Percentiles rank a stretch among this genome's conserved stretches.
phyloP scores from a whole-genome alignment of 64 coral and sea anemone genomes.

The Porites australiensis region DNA sequence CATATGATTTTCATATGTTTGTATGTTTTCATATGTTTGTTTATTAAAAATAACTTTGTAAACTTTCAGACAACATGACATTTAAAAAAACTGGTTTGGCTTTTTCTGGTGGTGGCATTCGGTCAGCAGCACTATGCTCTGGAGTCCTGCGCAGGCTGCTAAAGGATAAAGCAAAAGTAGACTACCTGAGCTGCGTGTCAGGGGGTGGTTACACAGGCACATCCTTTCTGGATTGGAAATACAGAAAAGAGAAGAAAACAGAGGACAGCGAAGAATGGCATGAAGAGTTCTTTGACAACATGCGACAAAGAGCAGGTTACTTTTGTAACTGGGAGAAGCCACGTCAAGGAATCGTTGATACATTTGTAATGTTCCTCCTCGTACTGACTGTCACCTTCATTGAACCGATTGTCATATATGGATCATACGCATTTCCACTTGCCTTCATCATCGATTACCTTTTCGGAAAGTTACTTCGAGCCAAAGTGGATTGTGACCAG shows the following conservation, averaged over 20 bases:
- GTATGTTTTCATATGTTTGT: too few relatives aligned
- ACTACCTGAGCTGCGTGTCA: too few relatives aligned
- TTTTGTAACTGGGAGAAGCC: background rate
- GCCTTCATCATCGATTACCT: constrained; percentile 14
- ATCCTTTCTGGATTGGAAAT: constrained; percentile 16
- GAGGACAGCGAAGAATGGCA: background rate
- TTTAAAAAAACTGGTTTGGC: too few relatives aligned
- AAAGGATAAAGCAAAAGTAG: too few relatives aligned
- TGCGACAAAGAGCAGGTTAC: background rate
- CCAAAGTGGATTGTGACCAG: background rate
- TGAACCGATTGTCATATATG: constrained; percentile 5
- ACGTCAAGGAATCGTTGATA: background rate
- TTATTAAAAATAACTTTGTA: too few relatives aligned
- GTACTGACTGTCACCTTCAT: background rate
- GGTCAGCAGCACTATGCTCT: too few relatives aligned
- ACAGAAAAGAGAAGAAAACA: background rate
- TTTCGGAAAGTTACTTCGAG: constrained; percentile 1
- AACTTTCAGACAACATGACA: too few relatives aligned
- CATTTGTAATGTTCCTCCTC: background rate
- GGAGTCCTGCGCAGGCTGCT: too few relatives aligned
- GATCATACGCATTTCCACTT: background rate
- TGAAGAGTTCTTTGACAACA: background rate
- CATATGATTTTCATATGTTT: too few relatives aligned
- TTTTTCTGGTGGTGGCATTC: too few relatives aligned
- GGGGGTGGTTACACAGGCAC: constrained; percentile 4